A percentile compares a stretch with the other conserved stretches of the same genome.
Evolutionary conservation across 2,888 invertebrate species (phyloP).

Genomic region (Tachina grossa): DNA sequence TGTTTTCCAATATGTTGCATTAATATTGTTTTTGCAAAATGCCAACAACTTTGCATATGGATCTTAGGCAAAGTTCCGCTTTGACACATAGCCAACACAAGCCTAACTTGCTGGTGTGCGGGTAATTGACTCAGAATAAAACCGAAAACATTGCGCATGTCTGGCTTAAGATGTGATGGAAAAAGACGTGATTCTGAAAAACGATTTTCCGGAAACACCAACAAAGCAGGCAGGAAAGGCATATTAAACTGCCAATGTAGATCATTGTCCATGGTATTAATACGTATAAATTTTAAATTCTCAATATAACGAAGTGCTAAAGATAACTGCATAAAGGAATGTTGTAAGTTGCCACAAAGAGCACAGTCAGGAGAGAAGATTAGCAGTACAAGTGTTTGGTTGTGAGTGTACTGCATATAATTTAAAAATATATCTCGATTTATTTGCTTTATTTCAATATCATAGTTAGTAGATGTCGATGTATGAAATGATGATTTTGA

Average conservation of each 20-base stretch:
- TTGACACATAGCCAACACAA: constrained; percentile 74
- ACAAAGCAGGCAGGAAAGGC: constrained; percentile 89
- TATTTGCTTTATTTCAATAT: constrained; percentile 71
- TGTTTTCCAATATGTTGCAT: constrained; percentile 77
- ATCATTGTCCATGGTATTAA: constrained; percentile 93
- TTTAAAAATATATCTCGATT: constrained; percentile 76
- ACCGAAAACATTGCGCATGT: constrained; percentile 84
- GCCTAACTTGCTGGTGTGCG: constrained; percentile 76
- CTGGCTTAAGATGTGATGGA: constrained; percentile 84
- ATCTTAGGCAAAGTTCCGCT: constrained; percentile 73
- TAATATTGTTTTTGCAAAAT: constrained; percentile 76
- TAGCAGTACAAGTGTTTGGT: constrained; percentile 87
- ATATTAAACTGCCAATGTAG: constrained; percentile 91
- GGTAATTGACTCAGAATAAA: constrained; percentile 89
- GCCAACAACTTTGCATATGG: constrained; percentile 74
- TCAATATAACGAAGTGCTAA: constrained; percentile 69
- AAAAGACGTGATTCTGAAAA: constrained; percentile 86
- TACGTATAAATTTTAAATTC: constrained; percentile 85
- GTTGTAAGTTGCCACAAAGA: constrained; percentile 88
- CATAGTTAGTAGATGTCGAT: neutral
- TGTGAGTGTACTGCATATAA: constrained; percentile 82
- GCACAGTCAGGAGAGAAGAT: constrained; percentile 91
- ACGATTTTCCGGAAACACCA: constrained; percentile 89
- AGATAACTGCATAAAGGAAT: constrained; percentile 85
- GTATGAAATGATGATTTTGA: neutral